Percentiles rank a stretch among this genome's conserved stretches.
These are phyloP conservation scores for Temnopleurus reevesii DNA, from an alignment of 53 echinoderm and acorn worm species.

Conservation along the genomic window DNA sequence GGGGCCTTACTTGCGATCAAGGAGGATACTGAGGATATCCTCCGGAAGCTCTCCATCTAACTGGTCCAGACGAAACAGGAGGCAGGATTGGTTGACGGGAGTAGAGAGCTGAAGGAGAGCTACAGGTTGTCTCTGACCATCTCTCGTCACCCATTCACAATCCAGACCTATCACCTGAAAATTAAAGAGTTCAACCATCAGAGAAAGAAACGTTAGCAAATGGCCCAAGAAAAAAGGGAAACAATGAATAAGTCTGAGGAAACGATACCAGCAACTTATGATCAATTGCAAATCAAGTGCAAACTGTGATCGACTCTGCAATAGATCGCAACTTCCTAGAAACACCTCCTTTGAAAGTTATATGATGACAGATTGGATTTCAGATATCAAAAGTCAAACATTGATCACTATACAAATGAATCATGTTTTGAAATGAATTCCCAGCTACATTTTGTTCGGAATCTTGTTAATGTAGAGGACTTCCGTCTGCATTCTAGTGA, in stretches of 20 bases:
- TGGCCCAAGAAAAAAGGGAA: not conserved
- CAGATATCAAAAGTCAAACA: too few relatives aligned
- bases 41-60: slow-evolving; percentile 50
- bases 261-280: too few relatives aligned
- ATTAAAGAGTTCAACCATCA: not conserved
- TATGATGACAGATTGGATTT: not conserved
- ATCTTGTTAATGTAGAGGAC: too few relatives aligned
- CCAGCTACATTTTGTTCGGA: not conserved
- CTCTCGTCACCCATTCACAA: slow-evolving; percentile 86
- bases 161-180: slow-evolving; percentile 86
- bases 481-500: not conserved
- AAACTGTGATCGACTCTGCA: not conserved
- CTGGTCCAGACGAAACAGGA: slow-evolving; percentile 72
- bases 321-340: too few relatives aligned
- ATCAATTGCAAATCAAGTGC: too few relatives aligned
- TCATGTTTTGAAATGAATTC: not conserved
- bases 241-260: too few relatives aligned
- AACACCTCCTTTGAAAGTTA: not conserved
- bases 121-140: slow-evolving; percentile 67
- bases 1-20: slow-evolving; percentile 70
- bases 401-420: not conserved
- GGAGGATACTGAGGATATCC: slow-evolving; percentile 61
- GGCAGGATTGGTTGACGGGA: slow-evolving; percentile 61
- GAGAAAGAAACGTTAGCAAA: not conserved
- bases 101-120: slow-evolving; percentile 85